phyloP scores from a whole-genome alignment of 2,888 invertebrate species.

The Caenorhabditis sp. region DNA sequence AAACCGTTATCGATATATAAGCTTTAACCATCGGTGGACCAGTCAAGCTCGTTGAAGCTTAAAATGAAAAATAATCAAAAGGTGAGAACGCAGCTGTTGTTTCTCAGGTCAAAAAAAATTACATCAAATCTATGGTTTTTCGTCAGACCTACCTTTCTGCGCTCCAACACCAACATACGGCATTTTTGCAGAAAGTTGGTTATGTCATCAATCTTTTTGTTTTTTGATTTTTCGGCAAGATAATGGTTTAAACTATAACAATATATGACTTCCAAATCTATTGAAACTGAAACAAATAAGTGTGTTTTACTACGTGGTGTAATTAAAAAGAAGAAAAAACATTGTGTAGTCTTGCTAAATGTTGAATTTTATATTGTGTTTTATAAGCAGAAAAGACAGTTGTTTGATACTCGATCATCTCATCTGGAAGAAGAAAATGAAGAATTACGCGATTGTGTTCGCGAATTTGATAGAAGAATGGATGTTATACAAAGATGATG shows the following conservation, averaged over 20 bases:
- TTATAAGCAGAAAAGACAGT: constrained; percentile 36
- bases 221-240: not conserved
- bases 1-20: constrained; percentile 32
- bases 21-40: constrained; percentile 51
- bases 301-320: not conserved
- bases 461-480: not conserved
- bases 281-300: not conserved
- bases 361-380: constrained; percentile 13
- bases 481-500: not conserved
- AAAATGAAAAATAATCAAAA: constrained; percentile 2
- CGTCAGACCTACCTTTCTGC: constrained; percentile 31
- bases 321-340: not conserved
- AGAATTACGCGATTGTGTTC: not conserved
- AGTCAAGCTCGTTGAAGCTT: constrained; percentile 42
- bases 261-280: not conserved
- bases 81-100: constrained; percentile 18
- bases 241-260: not conserved
- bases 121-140: not conserved
- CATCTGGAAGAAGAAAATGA: constrained; percentile 2
- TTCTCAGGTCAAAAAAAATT: not conserved
- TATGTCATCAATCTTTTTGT: not conserved
- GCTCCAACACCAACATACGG: constrained; percentile 54
- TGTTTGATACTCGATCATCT: constrained; percentile 40
- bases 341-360: not conserved
- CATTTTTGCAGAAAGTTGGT: constrained; percentile 21